phyloP scores from a whole-genome alignment of 2,888 invertebrate genomes.

The Eupithecia exiguata region DNA sequence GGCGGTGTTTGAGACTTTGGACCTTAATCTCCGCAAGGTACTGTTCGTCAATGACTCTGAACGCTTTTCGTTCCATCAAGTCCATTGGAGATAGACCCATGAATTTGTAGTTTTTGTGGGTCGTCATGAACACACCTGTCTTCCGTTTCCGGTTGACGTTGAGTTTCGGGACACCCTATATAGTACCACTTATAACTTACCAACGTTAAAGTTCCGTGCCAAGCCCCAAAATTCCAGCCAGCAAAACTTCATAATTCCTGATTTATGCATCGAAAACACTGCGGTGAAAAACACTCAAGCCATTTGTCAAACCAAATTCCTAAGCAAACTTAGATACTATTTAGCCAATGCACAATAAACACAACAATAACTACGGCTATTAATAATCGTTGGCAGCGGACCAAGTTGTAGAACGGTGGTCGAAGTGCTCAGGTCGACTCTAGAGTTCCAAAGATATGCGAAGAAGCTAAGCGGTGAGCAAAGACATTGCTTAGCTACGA shows the following conservation, averaged over 20 bases:
- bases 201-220: constrained; percentile 1
- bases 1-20: no score
- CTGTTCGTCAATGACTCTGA: no score
- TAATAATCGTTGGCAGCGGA: constrained; percentile 65
- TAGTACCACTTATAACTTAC: neutral
- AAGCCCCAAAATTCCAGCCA: constrained; percentile 14
- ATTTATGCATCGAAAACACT: constrained; percentile 28
- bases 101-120: no score
- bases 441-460: constrained; percentile 25
- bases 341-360: constrained; percentile 50
- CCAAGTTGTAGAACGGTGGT: constrained; percentile 62
- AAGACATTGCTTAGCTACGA: neutral
- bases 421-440: constrained; percentile 55
- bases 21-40: no score
- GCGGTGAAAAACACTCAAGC: constrained; percentile 29
- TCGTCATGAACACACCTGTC: no score
- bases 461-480: constrained; percentile 31
- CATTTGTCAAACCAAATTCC: constrained; percentile 34
- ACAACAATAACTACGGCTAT: constrained; percentile 56
- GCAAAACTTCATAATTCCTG: constrained; percentile 13
- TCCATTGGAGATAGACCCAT: no score
- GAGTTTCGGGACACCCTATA: no score
- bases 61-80: no score
- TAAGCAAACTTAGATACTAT: constrained; percentile 34
- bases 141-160: no score